Evolutionary conservation across 2,888 invertebrate genomes (phyloP).

Genomic region (Scaptomyza parva): DNA sequence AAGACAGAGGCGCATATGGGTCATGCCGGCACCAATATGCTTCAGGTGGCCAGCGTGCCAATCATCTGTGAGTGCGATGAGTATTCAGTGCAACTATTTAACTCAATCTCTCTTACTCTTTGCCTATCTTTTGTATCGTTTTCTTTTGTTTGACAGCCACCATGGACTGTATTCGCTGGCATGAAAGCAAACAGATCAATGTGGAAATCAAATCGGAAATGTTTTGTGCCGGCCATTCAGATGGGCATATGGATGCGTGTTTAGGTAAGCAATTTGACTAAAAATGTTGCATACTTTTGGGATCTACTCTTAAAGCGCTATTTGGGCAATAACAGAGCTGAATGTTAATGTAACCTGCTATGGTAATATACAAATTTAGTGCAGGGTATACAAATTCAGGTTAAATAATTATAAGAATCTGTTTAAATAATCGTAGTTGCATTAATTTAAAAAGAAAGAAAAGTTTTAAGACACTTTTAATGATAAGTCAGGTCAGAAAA

Average conservation of each 20-base stretch:
- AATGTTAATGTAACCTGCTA: not conserved
- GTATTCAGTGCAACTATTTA: not conserved
- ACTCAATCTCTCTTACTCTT: not conserved
- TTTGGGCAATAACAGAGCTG: not conserved
- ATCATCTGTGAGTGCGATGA: slow-evolving; percentile 88
- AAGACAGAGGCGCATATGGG: slow-evolving; percentile 90
- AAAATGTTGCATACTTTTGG: slow-evolving; percentile 60
- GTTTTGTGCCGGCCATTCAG: slow-evolving; percentile 94
- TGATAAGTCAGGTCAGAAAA: too few species aligned
- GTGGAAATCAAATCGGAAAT: slow-evolving; percentile 91
- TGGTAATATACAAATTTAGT: too few species aligned
- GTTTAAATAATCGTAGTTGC: too few species aligned
- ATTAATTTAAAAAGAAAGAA: too few species aligned
- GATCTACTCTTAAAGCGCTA: slow-evolving; percentile 24
- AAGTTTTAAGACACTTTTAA: too few species aligned
- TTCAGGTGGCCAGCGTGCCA: slow-evolving; percentile 92
- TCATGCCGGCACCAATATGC: slow-evolving; percentile 92
- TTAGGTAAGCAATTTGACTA: slow-evolving; percentile 87
- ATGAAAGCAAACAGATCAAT: slow-evolving; percentile 91
- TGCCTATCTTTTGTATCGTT: not conserved
- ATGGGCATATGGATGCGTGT: slow-evolving; percentile 93
- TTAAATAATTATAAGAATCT: too few species aligned
- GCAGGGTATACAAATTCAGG: too few species aligned
- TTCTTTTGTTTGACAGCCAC: slow-evolving; percentile 85
- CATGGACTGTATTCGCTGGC: slow-evolving; percentile 92